These are phyloP conservation scores for Malthinus seriepunctatus DNA, from an alignment of 2,888 invertebrate genomes.

Conservation along the genomic window DNA sequence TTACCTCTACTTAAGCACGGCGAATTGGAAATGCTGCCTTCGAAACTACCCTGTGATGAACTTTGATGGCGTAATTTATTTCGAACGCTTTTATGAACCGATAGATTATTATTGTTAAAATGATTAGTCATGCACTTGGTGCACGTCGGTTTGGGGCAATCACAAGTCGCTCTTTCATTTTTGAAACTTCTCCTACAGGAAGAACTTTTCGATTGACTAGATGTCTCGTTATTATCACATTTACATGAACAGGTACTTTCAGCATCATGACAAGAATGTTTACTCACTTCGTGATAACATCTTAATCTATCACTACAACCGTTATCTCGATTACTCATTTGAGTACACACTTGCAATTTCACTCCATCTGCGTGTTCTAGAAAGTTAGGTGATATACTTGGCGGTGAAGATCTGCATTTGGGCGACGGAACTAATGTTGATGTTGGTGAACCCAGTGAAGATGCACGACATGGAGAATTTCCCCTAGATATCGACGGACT, in stretches of 20 bases:
- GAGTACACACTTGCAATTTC: slow-evolving; percentile 11
- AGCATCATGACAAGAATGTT: slow-evolving; percentile 14
- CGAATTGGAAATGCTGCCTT: slow-evolving; percentile 58
- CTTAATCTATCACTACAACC: slow-evolving; percentile 12
- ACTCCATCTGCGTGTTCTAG: slow-evolving; percentile 11
- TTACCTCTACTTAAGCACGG: slow-evolving; percentile 63
- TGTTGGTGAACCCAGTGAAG: slow-evolving; percentile 44
- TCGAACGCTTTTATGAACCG: slow-evolving; percentile 44
- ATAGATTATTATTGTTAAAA: slow-evolving; percentile 42
- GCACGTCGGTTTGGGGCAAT: slow-evolving; percentile 41
- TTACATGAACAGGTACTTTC: slow-evolving; percentile 1
- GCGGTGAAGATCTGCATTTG: slow-evolving; percentile 36
- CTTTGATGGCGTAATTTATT: slow-evolving; percentile 51
- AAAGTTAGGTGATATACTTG: slow-evolving; percentile 17
- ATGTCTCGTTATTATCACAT: slow-evolving; percentile 35
- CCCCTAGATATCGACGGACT: slow-evolving; percentile 45
- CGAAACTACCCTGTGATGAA: slow-evolving; percentile 56
- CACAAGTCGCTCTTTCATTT: slow-evolving; percentile 34
- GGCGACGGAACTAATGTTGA: slow-evolving; percentile 47
- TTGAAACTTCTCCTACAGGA: slow-evolving; percentile 41
- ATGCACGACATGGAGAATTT: slow-evolving; percentile 39
- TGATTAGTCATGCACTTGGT: slow-evolving; percentile 45
- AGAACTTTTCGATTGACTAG: slow-evolving; percentile 53
- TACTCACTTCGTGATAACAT: background rate
- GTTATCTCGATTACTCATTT: slow-evolving; percentile 7